A percentile compares a stretch with the other conserved stretches of the same genome.
Conservation (phyloP, 2,888 invertebrate genomes). For the Podabrus alpinus region DNA sequence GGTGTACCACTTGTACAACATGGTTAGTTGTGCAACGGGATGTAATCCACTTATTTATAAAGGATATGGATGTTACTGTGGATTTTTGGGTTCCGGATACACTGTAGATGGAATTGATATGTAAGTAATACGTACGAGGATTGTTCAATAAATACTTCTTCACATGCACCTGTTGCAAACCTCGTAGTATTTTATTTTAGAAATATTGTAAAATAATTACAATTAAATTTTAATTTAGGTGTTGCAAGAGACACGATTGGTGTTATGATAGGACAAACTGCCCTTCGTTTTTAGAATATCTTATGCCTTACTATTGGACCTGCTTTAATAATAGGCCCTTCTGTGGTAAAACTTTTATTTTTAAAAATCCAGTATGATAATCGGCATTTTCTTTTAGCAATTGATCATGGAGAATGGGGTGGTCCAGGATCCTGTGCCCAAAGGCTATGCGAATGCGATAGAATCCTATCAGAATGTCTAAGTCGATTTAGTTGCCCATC, state of each 20-base stretch:
- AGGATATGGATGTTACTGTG: slow-evolving; percentile 90
- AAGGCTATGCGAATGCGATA: slow-evolving; percentile 83
- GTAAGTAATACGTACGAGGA: slow-evolving; percentile 51
- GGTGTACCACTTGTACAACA: slow-evolving; percentile 80
- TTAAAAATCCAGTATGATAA: background rate
- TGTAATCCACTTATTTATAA: slow-evolving; percentile 83
- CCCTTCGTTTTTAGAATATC: slow-evolving; percentile 79
- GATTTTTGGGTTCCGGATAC: slow-evolving; percentile 79
- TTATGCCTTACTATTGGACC: slow-evolving; percentile 87
- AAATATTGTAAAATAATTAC: no score
- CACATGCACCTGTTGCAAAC: no score
- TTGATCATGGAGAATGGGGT: slow-evolving; percentile 64
- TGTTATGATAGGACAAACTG: slow-evolving; percentile 83
- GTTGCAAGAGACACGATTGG: slow-evolving; percentile 84
- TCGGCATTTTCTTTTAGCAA: slow-evolving; percentile 48
- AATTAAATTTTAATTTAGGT: slow-evolving; percentile 61
- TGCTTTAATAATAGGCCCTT: slow-evolving; percentile 78
- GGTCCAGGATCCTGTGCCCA: slow-evolving; percentile 71
- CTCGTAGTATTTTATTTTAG: no score
- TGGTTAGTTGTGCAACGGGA: slow-evolving; percentile 83
- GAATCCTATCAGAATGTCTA: slow-evolving; percentile 79
- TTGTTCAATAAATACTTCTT: no score
- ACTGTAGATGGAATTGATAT: slow-evolving; percentile 82
- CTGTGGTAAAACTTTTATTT: slow-evolving; percentile 64
- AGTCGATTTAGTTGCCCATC: slow-evolving; percentile 74